Base-by-base conservation (phyloP, 92 coral and sea anemone species). In the Bergia puertoricense region DNA sequence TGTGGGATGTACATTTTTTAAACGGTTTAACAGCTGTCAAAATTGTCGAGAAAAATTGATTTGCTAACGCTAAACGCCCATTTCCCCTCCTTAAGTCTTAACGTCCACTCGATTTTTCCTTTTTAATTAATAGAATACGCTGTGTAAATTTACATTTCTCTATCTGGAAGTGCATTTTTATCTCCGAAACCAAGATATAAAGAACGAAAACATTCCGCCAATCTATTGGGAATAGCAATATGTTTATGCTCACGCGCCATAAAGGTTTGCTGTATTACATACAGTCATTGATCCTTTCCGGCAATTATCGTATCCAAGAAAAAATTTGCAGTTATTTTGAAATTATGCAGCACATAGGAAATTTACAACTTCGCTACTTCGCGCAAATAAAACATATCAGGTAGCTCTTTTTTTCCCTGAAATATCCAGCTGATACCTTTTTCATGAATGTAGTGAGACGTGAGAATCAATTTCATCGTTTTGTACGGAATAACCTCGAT, bases 1-100 rank as follows among this genome's bases (percentile, higher is more conserved):
- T 67, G 73, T 67, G 73, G 73, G 73, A 67, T 67, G 73, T 67
- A 67, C 73, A 67, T 67, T 67, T 67, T 67, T 67, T 67, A 67
- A 67, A 67, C 73, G 73, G 73, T 67, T 67, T 67, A 67, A 67
- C 73, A 67, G 73, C 73, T 67, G 73, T 67, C 73, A 67, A 67
- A 67, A 67, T 67, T 67, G 73, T 67, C 73, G 73, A 67, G 73
- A 67, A 67, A 67, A 67, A 67, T 67, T 67, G 73, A 67, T 67
- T 67, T 67, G 73, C 73, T 67, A 67, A 67, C 73, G 73, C 73
- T 67, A 67, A 67, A 67, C 73, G 73, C 73, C 73, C 69, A 62
- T 62, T 62, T 62, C 69, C 69, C 69, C 69, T 62, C 69, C 69
- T 62, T 62, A 62, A 62, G 69, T 62, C 69, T 62, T 62, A 62